Evolutionary conservation across 2,888 invertebrate species (phyloP).

Genomic region (Cecidostiba fungosa): DNA sequence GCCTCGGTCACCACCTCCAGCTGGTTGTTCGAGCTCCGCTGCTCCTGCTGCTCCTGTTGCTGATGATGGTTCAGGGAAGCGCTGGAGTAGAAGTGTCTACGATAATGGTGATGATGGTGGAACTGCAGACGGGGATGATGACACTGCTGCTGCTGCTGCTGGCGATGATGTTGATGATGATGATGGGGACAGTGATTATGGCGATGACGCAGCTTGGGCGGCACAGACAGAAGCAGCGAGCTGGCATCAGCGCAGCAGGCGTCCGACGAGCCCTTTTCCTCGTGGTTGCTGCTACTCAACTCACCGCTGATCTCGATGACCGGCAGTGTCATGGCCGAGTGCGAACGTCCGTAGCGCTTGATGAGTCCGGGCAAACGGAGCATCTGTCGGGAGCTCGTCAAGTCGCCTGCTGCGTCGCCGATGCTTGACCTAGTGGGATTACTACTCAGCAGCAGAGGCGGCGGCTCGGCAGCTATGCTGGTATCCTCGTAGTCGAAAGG

Average conservation of each 20-base stretch:
- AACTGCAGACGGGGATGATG: background rate
- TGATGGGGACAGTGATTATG: background rate
- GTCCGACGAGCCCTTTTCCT: conserved; percentile 17
- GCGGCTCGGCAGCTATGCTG: background rate
- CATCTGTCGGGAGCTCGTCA: conserved; percentile 9
- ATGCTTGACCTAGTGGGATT: background rate
- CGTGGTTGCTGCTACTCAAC: conserved; percentile 49
- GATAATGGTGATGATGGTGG: background rate
- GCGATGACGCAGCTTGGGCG: conserved; percentile 14
- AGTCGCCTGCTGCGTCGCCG: conserved; percentile 9
- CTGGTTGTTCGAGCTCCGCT: conserved; percentile 23
- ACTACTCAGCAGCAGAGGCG: conserved; percentile 9
- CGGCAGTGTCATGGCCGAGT: conserved; percentile 74
- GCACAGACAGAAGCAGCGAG: conserved; percentile 48
- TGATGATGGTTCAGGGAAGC: background rate
- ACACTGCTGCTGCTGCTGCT: background rate
- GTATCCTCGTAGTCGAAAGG: background rate
- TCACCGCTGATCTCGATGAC: conserved; percentile 74
- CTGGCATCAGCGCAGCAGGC: conserved; percentile 34
- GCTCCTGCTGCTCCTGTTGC: background rate
- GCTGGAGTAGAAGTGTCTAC: background rate
- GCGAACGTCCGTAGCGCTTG: conserved; percentile 75
- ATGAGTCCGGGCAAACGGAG: conserved; percentile 33
- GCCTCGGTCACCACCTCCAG: conserved; percentile 56
- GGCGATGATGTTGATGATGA: background rate